phyloP scores from a whole-genome alignment of 92 coral and sea anemone species.

The Zoanthus gigantus region DNA sequence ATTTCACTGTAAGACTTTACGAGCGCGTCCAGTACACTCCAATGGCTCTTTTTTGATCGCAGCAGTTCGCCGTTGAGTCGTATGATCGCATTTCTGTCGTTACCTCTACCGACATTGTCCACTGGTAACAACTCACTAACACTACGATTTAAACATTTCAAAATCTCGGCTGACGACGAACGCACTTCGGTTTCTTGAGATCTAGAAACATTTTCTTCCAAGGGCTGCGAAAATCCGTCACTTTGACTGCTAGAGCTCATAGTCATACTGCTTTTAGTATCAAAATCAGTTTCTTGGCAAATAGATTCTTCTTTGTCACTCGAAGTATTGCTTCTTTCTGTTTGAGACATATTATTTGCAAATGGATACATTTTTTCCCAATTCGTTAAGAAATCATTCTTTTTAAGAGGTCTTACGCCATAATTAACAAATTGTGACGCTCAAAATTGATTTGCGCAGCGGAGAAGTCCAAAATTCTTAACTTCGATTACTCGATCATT shows the following conservation, averaged over 20 bases:
- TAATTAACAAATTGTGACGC: constrained; percentile 14
- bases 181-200: neutral
- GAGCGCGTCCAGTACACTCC: constrained; percentile 83
- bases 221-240: neutral
- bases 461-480: neutral
- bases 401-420: neutral
- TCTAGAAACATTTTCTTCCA: neutral
- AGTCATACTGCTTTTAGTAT: neutral
- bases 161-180: constrained; percentile 26
- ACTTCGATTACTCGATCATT: neutral
- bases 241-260: neutral
- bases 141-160: constrained; percentile 24
- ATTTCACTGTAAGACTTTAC: constrained; percentile 75
- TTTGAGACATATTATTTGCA: constrained; percentile 17
- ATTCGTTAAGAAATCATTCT: neutral
- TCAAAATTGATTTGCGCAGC: neutral
- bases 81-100: constrained; percentile 84
- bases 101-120: constrained; percentile 52
- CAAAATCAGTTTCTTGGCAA: constrained; percentile 21
- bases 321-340: neutral
- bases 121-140: constrained; percentile 18
- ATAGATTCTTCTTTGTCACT: neutral
- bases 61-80: constrained; percentile 80
- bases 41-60: constrained; percentile 74
- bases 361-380: constrained; percentile 20